phyloP scores from a whole-genome alignment of 2,888 invertebrate genomes.

The Xylocampa areola region DNA sequence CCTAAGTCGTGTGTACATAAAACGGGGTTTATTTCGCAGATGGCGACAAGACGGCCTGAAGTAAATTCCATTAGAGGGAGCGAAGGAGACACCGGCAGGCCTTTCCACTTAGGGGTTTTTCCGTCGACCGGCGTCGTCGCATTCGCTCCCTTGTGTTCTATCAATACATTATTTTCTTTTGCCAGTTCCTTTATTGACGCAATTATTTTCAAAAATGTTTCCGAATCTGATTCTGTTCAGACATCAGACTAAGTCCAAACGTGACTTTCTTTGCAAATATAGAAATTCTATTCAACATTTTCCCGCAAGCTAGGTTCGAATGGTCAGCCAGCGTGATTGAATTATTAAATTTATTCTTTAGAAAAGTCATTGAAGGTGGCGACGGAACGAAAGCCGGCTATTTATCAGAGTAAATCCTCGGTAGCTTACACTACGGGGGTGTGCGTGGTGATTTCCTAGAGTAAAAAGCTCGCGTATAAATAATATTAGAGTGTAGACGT shows the following conservation, averaged over 20 bases:
- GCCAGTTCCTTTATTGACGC: slow-evolving; percentile 47
- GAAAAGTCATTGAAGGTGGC: slow-evolving; percentile 53
- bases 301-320: slow-evolving; percentile 32
- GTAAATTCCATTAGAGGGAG: slow-evolving; percentile 75
- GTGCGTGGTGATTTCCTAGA: slow-evolving; percentile 68
- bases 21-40: slow-evolving; percentile 60
- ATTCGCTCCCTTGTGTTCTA: slow-evolving; percentile 47
- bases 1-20: slow-evolving; percentile 38
- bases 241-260: slow-evolving; percentile 28
- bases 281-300: slow-evolving; percentile 40
- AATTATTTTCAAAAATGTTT: slow-evolving; percentile 55
- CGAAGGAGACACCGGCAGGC: slow-evolving; percentile 66
- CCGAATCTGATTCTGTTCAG: slow-evolving; percentile 30
- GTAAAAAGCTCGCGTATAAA: slow-evolving; percentile 72
- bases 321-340: slow-evolving; percentile 52
- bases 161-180: slow-evolving; percentile 57
- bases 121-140: slow-evolving; percentile 63
- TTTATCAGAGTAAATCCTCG: slow-evolving; percentile 69
- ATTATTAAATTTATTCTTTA: slow-evolving; percentile 57
- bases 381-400: slow-evolving; percentile 61
- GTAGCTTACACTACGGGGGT: slow-evolving; percentile 61
- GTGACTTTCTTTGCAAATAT: slow-evolving; percentile 43
- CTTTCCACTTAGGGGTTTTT: slow-evolving; percentile 75
- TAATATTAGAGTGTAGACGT: slow-evolving; percentile 61
- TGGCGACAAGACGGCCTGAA: slow-evolving; percentile 62